These are phyloP conservation scores for Hipposideros larvatus DNA, from an alignment of 2,797 vertebrate species.

Conservation along the genomic window DNA sequence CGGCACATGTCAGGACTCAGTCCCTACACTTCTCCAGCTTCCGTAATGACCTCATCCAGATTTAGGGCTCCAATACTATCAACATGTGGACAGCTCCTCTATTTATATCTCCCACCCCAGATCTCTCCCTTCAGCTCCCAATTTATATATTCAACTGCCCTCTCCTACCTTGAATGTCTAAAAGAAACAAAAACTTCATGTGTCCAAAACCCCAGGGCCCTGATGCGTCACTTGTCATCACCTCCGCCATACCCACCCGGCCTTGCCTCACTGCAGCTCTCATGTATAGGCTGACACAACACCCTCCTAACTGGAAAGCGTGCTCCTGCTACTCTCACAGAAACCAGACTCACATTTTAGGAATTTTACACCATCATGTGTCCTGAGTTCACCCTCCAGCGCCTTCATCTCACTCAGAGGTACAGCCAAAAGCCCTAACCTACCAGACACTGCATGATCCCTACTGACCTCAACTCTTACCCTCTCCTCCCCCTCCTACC, in stretches of 20 bases:
- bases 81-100: neutral
- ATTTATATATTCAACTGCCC: neutral
- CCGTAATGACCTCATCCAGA: neutral
- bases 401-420: neutral
- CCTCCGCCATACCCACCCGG: neutral
- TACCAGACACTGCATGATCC: neutral
- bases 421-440: neutral
- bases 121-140: constrained; percentile 2
- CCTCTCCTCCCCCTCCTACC: neutral
- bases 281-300: neutral
- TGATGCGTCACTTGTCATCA: neutral
- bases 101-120: neutral
- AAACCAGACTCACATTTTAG: neutral
- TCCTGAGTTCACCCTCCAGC: neutral
- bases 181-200: neutral
- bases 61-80: neutral
- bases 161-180: neutral
- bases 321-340: constrained; percentile 11
- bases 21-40: neutral
- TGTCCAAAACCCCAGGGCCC: neutral
- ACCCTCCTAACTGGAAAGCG: neutral
- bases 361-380: neutral
- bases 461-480: neutral
- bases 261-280: too few species aligned
- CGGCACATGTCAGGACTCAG: neutral